Evolutionary conservation across 2,888 invertebrate genomes (phyloP), one percentile per base, ranked within the genome.

Genomic region (Drosophila koepferae): DNA sequence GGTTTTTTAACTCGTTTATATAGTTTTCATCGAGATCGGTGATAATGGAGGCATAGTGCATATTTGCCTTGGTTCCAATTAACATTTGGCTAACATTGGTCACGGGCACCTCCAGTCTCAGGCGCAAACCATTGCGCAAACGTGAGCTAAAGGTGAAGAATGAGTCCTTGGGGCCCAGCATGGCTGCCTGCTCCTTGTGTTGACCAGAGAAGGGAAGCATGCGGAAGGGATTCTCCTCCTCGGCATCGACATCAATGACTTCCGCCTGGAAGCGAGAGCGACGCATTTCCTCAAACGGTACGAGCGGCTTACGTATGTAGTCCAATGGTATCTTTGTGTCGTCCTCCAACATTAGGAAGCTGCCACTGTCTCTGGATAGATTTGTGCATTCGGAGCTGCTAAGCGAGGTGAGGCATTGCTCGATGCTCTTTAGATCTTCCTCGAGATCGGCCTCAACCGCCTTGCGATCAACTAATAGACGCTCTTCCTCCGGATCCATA

Each of bases 1-100:
- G 89, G 23, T 85, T 90, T 9, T 88, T 87, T 0, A 93, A 65
- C 61, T 92, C 92, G n/a, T 91, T 82, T n/a, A 92, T 90, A 41
- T 92, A 93, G 44, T 92, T 89, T 68, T 92, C 92, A 65, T 93
- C 93, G 40, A 92, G 91, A 49, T 93, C 93, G 0, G 92, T 92
- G 7, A 92, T 89, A 1, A 93, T 90, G 10, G 89, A 81, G 16
- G 91, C 87, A 3, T 70, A 74, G 43, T 86, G 87, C 61, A 92
- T 91, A 3, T 59, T 68, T 0, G 59, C 18, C 0, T 86, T 85
- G 4, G 76, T 76, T 0, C 93, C 93, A 9, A 93, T 64, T 0
- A 91, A 60, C 10, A 90, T 90, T 0, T 86, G 77, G 0, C 85
- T 77, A 1, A 89, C 86, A 68, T 91, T 81, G 6, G 80, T 75